Evolutionary conservation across 2,797 vertebrate species (phyloP).

Genomic region (Lutjanus argentimaculatus): DNA sequence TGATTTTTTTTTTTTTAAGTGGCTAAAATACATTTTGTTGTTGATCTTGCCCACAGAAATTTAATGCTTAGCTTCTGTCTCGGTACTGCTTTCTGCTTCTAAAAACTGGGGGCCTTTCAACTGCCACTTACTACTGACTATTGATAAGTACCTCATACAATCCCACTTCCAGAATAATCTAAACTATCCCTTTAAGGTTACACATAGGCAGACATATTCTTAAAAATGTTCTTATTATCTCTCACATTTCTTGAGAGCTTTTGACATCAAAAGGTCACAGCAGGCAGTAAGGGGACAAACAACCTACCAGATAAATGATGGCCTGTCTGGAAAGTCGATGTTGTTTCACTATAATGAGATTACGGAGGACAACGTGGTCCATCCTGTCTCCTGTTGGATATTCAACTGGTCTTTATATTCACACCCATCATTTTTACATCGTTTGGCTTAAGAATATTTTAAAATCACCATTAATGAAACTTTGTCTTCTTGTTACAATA

Average conservation of each 20-base stretch:
- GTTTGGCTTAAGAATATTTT: not conserved
- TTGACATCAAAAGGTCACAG: not conserved
- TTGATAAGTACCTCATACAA: too few relatives aligned
- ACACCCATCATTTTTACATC: not conserved
- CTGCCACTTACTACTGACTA: too few relatives aligned
- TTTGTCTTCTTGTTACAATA: not conserved
- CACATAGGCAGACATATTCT: not conserved
- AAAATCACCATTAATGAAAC: not conserved
- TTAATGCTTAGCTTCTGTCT: too few relatives aligned
- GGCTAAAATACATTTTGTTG: too few relatives aligned
- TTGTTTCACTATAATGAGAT: slow-evolving; percentile 7
- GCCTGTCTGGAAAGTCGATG: not conserved
- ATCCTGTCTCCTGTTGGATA: not conserved
- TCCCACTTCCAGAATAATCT: too few relatives aligned
- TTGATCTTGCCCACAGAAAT: too few relatives aligned
- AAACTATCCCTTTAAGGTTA: too few relatives aligned
- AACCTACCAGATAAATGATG: not conserved
- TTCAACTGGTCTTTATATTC: not conserved
- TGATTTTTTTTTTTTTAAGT: too few relatives aligned
- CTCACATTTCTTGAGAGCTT: not conserved
- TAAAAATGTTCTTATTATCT: not conserved
- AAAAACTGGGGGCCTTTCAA: too few relatives aligned
- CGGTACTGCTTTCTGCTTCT: too few relatives aligned
- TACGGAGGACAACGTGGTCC: not conserved
- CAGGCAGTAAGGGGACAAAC: not conserved